Percentiles rank a stretch among this genome's conserved stretches.
Evolutionary conservation across 2,888 invertebrate species (phyloP).

Genomic region (Tethea ocularis): DNA sequence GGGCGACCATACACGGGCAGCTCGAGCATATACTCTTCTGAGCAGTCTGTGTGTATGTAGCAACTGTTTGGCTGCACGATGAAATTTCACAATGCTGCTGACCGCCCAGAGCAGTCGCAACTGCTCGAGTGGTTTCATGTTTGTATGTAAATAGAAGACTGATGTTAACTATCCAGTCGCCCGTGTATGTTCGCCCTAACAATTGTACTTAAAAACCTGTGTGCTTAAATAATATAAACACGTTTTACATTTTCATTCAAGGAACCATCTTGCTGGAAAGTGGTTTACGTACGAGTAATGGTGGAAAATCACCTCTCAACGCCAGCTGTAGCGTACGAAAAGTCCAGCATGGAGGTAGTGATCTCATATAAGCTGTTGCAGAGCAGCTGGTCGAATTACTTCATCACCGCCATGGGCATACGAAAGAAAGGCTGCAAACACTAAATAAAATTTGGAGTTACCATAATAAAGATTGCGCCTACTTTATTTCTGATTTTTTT

Average conservation of each 20-base stretch:
- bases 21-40: too few relatives aligned
- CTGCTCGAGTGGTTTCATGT: too few relatives aligned
- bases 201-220: too few relatives aligned
- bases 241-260: not conserved
- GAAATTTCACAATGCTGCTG: too few relatives aligned
- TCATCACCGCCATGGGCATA: not conserved
- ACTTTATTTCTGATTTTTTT: not conserved
- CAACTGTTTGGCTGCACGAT: too few relatives aligned
- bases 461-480: not conserved
- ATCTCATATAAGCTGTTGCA: not conserved
- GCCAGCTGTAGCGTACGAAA: not conserved
- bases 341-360: not conserved
- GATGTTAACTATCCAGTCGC: too few relatives aligned
- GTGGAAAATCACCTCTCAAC: not conserved
- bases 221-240: too few relatives aligned
- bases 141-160: too few relatives aligned
- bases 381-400: not conserved
- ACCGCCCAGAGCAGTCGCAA: too few relatives aligned
- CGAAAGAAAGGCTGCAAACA: not conserved
- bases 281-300: not conserved
- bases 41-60: too few relatives aligned
- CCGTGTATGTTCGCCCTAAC: too few relatives aligned
- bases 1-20: too few relatives aligned
- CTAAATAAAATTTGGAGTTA: not conserved
- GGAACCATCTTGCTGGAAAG: not conserved